Evolutionary conservation across 2,888 invertebrate species (phyloP).

Genomic region (Phyllotreta cruciferae): DNA sequence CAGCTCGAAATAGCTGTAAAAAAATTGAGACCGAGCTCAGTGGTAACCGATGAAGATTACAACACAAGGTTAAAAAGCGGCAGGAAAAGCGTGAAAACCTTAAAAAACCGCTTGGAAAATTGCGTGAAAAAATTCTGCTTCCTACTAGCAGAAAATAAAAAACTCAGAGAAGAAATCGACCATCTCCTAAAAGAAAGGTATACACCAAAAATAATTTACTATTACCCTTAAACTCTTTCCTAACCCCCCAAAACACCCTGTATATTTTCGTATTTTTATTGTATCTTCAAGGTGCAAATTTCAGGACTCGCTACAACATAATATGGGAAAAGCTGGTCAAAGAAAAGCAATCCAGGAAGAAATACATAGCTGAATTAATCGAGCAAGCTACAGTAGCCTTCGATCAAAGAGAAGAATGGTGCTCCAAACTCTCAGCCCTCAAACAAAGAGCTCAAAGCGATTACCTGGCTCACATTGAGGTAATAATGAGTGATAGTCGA

Average conservation of each 20-base stretch:
- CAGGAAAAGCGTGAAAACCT: slow-evolving; percentile 65
- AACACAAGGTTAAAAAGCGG: slow-evolving; percentile 63
- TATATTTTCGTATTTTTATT: neutral
- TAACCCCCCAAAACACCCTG: neutral
- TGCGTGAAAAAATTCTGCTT: slow-evolving; percentile 79
- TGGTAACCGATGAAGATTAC: slow-evolving; percentile 60
- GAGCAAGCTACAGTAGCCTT: slow-evolving; percentile 89
- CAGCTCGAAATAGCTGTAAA: slow-evolving; percentile 61
- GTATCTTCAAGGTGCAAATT: slow-evolving; percentile 21
- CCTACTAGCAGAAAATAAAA: slow-evolving; percentile 75
- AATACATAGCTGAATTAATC: slow-evolving; percentile 82
- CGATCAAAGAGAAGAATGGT: slow-evolving; percentile 84
- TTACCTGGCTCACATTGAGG: slow-evolving; percentile 71
- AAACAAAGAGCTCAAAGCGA: slow-evolving; percentile 81
- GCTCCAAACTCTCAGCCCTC: slow-evolving; percentile 79
- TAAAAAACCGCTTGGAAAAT: slow-evolving; percentile 79
- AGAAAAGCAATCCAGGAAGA: slow-evolving; percentile 79
- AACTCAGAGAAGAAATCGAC: slow-evolving; percentile 80
- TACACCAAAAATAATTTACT: slow-evolving; percentile 28
- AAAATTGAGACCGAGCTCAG: slow-evolving; percentile 55
- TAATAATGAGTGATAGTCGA: slow-evolving; percentile 22
- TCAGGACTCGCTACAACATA: slow-evolving; percentile 79
- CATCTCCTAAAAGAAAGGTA: slow-evolving; percentile 80
- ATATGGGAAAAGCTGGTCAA: slow-evolving; percentile 80
- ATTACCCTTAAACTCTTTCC: neutral